A percentile compares a stretch with the other conserved stretches of the same genome.
Evolutionary conservation across 2,113 vertebrate species (phyloP).

Genomic region (Lasiurus cinereus): DNA sequence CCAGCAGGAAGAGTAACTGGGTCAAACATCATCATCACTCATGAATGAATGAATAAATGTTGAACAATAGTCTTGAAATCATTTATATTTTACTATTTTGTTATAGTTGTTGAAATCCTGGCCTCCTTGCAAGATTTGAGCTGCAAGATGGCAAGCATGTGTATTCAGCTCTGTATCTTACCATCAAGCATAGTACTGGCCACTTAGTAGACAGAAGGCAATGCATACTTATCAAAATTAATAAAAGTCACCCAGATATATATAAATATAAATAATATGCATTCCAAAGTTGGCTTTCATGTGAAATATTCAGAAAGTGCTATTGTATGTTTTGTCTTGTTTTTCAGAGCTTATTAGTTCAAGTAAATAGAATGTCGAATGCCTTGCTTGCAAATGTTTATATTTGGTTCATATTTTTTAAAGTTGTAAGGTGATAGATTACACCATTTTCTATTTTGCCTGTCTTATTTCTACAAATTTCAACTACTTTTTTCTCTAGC

Average conservation of each 20-base stretch:
- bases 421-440: not conserved
- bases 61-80: not conserved
- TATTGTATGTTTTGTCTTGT: not conserved
- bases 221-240: not conserved
- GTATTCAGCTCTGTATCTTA: not conserved
- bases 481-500: not conserved
- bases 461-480: not conserved
- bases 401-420: not conserved
- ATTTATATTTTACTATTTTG: not conserved
- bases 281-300: not conserved
- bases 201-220: not conserved
- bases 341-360: not conserved
- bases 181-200: not conserved
- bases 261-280: conserved; percentile 4
- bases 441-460: not conserved
- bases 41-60: not conserved
- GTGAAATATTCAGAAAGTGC: conserved; percentile 5
- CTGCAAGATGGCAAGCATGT: not conserved
- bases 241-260: conserved; percentile 10
- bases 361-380: not conserved
- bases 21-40: not conserved
- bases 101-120: conserved; percentile 27
- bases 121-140: not conserved
- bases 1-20: not conserved
- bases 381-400: not conserved